These are phyloP conservation scores for Atlantisia rogersi DNA, from an alignment of 2,113 vertebrate species.

Conservation along the genomic window DNA sequence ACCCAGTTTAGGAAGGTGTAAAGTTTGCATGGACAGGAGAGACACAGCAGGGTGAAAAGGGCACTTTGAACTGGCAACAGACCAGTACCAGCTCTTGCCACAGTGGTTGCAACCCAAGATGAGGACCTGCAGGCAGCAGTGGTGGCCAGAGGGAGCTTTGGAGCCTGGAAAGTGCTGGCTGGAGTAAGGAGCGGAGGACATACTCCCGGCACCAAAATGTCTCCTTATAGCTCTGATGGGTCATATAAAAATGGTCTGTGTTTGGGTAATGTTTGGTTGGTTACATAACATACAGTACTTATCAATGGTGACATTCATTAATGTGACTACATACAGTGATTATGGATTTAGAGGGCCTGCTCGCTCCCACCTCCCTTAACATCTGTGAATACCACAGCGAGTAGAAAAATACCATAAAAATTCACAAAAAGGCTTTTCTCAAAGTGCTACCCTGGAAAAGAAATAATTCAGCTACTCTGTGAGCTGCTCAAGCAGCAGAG, in stretches of 20 bases:
- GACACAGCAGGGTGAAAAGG: not conserved
- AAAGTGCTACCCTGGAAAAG: not conserved
- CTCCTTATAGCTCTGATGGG: not conserved
- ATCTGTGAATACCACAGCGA: conserved; percentile 14
- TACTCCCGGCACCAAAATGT: not conserved
- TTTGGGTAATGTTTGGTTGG: not conserved
- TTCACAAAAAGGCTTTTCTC: not conserved
- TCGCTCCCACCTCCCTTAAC: not conserved
- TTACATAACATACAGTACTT: not conserved
- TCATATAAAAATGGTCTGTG: conserved; percentile 6
- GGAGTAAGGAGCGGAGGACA: not conserved
- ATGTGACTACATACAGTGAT: not conserved
- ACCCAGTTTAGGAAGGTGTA: not conserved
- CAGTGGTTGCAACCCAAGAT: not conserved
- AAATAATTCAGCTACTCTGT: not conserved
- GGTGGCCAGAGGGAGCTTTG: not conserved
- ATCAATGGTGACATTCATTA: not conserved
- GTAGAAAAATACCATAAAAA: conserved; percentile 30
- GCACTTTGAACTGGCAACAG: not conserved
- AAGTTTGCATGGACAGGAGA: not conserved
- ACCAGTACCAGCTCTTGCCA: not conserved
- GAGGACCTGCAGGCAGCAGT: not conserved
- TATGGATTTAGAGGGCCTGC: not conserved
- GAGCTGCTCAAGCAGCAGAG: not conserved
- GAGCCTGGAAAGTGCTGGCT: not conserved